Evolutionary conservation across 2,797 vertebrate genomes (phyloP), one percentile per base, ranked within the genome.

Genomic region (Nannoperca australis): DNA sequence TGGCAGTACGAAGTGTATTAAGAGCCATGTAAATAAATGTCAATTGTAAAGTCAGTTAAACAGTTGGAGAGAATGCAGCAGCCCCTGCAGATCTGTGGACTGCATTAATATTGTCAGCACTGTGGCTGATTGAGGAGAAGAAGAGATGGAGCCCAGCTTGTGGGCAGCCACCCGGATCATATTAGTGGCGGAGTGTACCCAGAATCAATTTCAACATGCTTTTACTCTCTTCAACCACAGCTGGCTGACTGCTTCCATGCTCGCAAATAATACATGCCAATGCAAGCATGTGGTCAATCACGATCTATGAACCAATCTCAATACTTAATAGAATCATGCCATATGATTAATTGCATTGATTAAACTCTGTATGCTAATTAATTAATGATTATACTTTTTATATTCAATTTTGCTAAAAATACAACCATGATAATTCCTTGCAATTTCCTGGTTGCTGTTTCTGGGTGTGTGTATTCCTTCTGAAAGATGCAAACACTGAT

Each of bases 171-270:
- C 90, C 88, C 91, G 86, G 85, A 93, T 94, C 90, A 93, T 91
- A 91, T 92, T 93, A 94, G 90, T 70, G 79, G 84, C 85, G 81
- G 82, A 90, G 88, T 89, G 88, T 88, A 92, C 86, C 88, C 89
- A 90, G 89, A 91, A 93, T 93, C 86, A 93, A 93, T 95, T 93
- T 92, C 90, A 92, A 88, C 91, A 92, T 87, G 90, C 87, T 93
- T 91, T 88, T 85, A 87, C 91, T 89, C 86, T 88, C 85, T 76
- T 72, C 85, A 92, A 87, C 81, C 73, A 82, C 88, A 88, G 89
- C 92, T 92, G 93, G 78, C 83, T 89, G 87, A 89, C 87, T 88
- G 91, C 87, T 73, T 72, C 83, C 65, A 83, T 70, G 82, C 86
- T 76, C 32, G 34, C 86, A 90, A 90, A 91, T 88, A 92, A 88